Percentiles rank a stretch among this genome's conserved stretches.
phyloP scores from a whole-genome alignment of 1,140 invertebrate genomes.

The Formica exsecta region DNA sequence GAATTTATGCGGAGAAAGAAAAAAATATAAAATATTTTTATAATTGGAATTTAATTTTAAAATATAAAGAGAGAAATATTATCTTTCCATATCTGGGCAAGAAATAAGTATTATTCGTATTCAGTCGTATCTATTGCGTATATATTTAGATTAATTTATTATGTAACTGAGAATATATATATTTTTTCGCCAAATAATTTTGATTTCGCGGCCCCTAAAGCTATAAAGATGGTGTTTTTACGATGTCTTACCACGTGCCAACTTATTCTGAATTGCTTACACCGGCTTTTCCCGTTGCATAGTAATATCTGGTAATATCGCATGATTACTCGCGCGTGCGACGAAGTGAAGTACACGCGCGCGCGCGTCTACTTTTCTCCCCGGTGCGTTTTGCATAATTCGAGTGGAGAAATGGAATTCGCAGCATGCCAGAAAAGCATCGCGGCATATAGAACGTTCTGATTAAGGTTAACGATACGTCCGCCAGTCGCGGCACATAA shows the following conservation, averaged over 20 bases:
- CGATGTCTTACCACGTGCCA: not conserved
- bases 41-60: slow-evolving; percentile 16
- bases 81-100: not conserved
- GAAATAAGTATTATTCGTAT: not conserved
- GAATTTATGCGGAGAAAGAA: not conserved
- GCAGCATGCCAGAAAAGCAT: slow-evolving; percentile 42
- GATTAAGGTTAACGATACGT: slow-evolving; percentile 62
- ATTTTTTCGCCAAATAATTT: not conserved
- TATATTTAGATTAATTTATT: not conserved
- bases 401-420: slow-evolving; percentile 55
- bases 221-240: slow-evolving; percentile 8
- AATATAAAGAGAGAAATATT: not conserved
- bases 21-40: slow-evolving; percentile 16
- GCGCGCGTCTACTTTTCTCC: slow-evolving; percentile 34
- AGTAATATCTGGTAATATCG: slow-evolving; percentile 38
- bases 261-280: not conserved
- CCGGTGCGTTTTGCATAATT: slow-evolving; percentile 56
- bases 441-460: slow-evolving; percentile 53
- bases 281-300: not conserved
- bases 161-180: not conserved
- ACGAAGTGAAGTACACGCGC: not conserved
- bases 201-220: not conserved
- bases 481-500: slow-evolving; percentile 34
- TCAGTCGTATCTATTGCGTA: not conserved
- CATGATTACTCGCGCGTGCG: slow-evolving; percentile 28